A percentile compares a stretch with the other conserved stretches of the same genome.
Conservation (phyloP, 1,140 invertebrate species). For the Brachionus paranguensis region DNA sequence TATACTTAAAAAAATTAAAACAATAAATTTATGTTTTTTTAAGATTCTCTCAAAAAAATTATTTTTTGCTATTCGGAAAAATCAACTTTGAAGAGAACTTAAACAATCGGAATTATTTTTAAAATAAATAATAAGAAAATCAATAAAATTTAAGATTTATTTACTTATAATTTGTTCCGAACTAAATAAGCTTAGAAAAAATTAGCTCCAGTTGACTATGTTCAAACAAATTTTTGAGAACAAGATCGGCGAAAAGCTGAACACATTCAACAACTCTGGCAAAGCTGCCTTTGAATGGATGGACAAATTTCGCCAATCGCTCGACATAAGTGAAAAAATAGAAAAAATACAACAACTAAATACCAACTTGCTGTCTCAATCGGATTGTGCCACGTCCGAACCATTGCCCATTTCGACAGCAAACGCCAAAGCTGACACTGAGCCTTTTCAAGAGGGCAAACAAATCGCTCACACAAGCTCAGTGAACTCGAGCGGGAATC, state of each 20-base stretch:
- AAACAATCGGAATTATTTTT: not conserved
- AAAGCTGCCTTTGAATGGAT: constrained; percentile 35
- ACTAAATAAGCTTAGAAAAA: not conserved
- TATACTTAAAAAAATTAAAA: not conserved
- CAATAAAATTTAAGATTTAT: constrained; percentile 1
- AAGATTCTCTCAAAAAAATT: not conserved
- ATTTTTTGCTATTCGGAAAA: not conserved
- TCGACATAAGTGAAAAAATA: constrained; percentile 18
- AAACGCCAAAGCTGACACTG: not conserved
- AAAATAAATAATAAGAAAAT: constrained; percentile 17
- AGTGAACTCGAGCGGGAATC: not conserved
- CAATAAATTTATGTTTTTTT: not conserved
- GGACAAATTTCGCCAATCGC: constrained; percentile 36
- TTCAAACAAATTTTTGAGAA: constrained; percentile 36
- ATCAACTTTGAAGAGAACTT: not conserved
- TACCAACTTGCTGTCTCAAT: not conserved
- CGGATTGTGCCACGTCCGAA: not conserved
- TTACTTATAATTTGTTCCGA: not conserved
- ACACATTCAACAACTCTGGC: constrained; percentile 32
- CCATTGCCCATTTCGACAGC: not conserved
- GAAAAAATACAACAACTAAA: constrained; percentile 36
- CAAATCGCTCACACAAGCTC: not conserved
- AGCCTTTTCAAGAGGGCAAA: not conserved
- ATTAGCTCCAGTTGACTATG: not conserved
- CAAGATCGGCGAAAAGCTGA: constrained; percentile 34